phyloP scores from a whole-genome alignment of 64 coral and sea anemone genomes.

The Dendronephthya gigantea region DNA sequence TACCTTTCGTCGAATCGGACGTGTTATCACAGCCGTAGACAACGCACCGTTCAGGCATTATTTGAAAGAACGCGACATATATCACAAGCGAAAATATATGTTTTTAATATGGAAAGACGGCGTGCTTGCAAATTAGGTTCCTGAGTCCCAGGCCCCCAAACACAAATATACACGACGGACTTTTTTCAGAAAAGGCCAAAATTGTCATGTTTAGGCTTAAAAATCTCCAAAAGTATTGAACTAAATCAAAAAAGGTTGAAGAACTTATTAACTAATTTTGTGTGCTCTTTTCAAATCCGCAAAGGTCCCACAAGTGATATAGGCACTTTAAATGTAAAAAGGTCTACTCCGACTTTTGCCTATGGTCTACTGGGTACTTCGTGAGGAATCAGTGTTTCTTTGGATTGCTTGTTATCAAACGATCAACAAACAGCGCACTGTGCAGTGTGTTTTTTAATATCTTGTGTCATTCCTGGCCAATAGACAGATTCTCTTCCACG shows the following conservation, averaged over 20 bases:
- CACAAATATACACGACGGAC: not conserved
- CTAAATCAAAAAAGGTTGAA: too few species aligned
- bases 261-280: too few species aligned
- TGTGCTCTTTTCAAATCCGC: too few species aligned
- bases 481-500: not conserved
- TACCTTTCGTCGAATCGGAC: too few species aligned
- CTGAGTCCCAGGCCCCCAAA: not conserved
- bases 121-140: not conserved
- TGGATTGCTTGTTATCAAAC: not conserved
- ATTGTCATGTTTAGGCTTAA: not conserved
- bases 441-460: not conserved
- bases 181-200: not conserved
- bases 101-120: too few species aligned
- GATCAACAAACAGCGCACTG: not conserved
- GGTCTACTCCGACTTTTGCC: not conserved
- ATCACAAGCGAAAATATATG: not conserved
- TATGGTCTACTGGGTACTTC: not conserved
- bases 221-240: conserved; percentile 7
- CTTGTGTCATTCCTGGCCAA: not conserved
- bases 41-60: not conserved
- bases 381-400: not conserved
- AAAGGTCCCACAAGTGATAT: too few species aligned
- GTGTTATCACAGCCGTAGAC: conserved; percentile 6
- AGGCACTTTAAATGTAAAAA: not conserved
- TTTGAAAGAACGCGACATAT: not conserved